Percentiles rank a stretch among this genome's conserved stretches.
Conservation (phyloP, 2,888 invertebrate genomes). For the Apoda limacodes region DNA sequence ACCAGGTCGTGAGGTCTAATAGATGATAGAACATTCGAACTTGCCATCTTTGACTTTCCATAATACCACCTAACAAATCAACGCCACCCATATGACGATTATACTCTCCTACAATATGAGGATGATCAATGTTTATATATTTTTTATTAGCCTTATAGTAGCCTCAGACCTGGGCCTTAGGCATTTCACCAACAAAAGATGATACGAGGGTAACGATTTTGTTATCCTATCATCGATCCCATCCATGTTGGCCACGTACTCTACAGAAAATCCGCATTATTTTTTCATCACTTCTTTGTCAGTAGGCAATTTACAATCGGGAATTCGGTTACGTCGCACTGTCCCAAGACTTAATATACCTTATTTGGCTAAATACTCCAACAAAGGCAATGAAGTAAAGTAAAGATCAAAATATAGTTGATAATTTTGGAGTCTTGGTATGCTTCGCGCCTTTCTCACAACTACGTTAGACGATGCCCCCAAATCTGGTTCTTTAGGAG, state of each 20-base stretch:
- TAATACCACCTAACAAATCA: conserved; percentile 24
- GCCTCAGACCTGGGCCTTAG: conserved; percentile 18
- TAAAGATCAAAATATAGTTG: conserved; percentile 26
- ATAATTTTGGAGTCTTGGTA: conserved; percentile 24
- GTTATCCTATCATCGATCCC: conserved; percentile 30
- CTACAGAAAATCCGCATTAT: conserved; percentile 15
- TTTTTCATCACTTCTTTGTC: conserved; percentile 22
- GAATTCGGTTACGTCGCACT: conserved; percentile 26
- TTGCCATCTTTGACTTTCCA: conserved; percentile 25
- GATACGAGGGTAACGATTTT: conserved; percentile 29
- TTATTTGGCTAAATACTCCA: conserved; percentile 24
- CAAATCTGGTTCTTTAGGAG: conserved; percentile 21
- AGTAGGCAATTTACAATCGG: conserved; percentile 21
- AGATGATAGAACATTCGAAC: conserved; percentile 27
- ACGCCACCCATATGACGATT: conserved; percentile 25
- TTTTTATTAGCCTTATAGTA: conserved; percentile 15
- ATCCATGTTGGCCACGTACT: conserved; percentile 20
- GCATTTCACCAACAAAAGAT: conserved; percentile 25
- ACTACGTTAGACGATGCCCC: conserved; percentile 25
- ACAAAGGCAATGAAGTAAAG: conserved; percentile 20
- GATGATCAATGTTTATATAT: conserved; percentile 20
- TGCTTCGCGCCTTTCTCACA: conserved; percentile 20
- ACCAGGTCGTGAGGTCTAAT: conserved; percentile 16
- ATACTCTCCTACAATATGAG: conserved; percentile 21
- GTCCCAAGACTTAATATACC: conserved; percentile 21